Conservation (phyloP, 2,888 invertebrate species). For the Campaea margaritaria region DNA sequence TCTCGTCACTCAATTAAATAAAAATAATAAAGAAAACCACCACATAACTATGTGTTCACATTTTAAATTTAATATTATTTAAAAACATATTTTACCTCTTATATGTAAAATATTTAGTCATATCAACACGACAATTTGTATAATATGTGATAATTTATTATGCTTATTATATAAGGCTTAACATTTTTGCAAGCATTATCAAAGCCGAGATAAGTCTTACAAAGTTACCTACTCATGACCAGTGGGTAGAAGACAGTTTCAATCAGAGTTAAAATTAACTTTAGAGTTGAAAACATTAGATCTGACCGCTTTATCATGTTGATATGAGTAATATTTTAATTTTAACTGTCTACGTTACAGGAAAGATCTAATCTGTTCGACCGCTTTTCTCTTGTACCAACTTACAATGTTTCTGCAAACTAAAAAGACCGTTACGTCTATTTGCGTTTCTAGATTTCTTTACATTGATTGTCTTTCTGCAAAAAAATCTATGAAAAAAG, state of each 20-base stretch:
- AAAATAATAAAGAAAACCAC: too few relatives aligned
- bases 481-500: conserved; percentile 24
- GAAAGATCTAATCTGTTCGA: not conserved
- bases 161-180: too few relatives aligned
- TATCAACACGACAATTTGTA: too few relatives aligned
- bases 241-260: not conserved
- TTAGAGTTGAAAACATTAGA: not conserved
- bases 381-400: not conserved
- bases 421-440: conserved; percentile 13
- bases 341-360: not conserved
- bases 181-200: too few relatives aligned
- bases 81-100: too few relatives aligned
- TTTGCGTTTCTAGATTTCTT: conserved; percentile 11
- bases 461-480: conserved; percentile 15
- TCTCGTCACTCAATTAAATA: too few relatives aligned
- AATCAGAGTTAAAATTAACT: not conserved
- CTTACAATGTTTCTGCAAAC: not conserved
- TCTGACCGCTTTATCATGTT: not conserved
- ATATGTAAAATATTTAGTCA: too few relatives aligned
- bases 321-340: not conserved
- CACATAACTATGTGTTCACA: too few relatives aligned
- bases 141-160: too few relatives aligned
- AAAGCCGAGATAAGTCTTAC: too few relatives aligned
- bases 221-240: too few relatives aligned
- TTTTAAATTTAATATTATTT: too few relatives aligned